These are phyloP conservation scores for Micropoecilia bifurca DNA, from an alignment of 2,797 vertebrate species.

Conservation along the genomic window DNA sequence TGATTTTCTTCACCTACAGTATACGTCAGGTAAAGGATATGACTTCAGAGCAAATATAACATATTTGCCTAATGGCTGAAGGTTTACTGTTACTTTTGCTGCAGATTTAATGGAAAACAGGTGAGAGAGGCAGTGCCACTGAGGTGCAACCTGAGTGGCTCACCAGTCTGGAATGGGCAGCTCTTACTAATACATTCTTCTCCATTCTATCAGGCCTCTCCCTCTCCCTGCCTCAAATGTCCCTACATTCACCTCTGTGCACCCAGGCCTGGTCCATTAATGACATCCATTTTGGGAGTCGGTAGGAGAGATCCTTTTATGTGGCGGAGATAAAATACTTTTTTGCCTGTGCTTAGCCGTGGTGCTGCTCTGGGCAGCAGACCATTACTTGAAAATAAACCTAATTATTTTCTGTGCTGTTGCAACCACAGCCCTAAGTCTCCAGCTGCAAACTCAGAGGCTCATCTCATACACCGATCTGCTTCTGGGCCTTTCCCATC, in stretches of 20 bases:
- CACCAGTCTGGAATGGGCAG: constrained; percentile 49
- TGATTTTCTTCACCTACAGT: constrained; percentile 22
- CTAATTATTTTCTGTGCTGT: constrained; percentile 77
- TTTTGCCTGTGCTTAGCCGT: constrained; percentile 74
- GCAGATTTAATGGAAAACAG: constrained; percentile 81
- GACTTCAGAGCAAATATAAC: constrained; percentile 57
- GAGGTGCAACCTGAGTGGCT: constrained; percentile 37
- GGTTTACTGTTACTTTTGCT: constrained; percentile 68
- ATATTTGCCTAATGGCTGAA: constrained; percentile 70
- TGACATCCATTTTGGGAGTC: constrained; percentile 65
- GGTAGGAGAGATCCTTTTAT: constrained; percentile 71
- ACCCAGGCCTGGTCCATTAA: constrained; percentile 75
- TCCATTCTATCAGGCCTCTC: constrained; percentile 46
- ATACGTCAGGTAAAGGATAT: constrained; percentile 31
- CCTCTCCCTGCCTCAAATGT: constrained; percentile 51
- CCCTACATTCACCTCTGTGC: constrained; percentile 70
- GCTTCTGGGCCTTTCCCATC: constrained; percentile 31
- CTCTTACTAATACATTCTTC: constrained; percentile 51
- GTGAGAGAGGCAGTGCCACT: constrained; percentile 63
- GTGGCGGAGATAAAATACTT: constrained; percentile 76
- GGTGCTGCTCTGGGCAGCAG: constrained; percentile 65
- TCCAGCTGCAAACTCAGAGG: constrained; percentile 54
- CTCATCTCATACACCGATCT: constrained; percentile 40
- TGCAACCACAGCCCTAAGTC: constrained; percentile 57
- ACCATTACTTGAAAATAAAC: constrained; percentile 81